A percentile compares a stretch with the other conserved stretches of the same genome.
phyloP scores from a whole-genome alignment of 2,113 vertebrate genomes.

The Prinia subflava region DNA sequence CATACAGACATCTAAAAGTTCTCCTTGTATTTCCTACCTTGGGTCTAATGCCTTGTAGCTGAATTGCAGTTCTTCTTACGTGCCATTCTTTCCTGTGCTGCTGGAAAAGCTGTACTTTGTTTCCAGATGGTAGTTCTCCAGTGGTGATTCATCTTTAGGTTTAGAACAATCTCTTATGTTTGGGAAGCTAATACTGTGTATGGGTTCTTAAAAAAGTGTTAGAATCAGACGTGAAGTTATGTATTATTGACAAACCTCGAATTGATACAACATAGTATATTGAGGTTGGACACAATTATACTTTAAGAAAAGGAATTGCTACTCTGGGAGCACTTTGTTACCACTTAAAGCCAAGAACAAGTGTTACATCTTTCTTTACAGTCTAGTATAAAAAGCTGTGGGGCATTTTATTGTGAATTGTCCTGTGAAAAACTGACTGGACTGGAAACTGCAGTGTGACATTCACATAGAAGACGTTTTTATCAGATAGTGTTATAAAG shows the following conservation, averaged over 20 bases:
- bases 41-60: background rate
- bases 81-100: background rate
- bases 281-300: background rate
- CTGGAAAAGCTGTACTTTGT: background rate
- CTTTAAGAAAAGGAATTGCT: background rate
- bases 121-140: background rate
- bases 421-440: background rate
- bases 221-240: background rate
- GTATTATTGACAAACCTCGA: background rate
- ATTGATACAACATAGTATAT: background rate
- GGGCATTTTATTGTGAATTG: background rate
- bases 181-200: background rate
- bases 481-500: fast-evolving
- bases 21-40: background rate
- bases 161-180: background rate
- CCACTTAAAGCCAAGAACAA: background rate
- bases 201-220: background rate
- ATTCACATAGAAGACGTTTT: background rate
- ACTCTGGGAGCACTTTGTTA: background rate
- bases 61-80: background rate
- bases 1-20: background rate
- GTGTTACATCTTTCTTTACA: background rate
- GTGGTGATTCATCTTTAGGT: background rate
- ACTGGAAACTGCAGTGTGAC: background rate
- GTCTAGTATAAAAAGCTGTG: background rate